Evolutionary conservation across 1,140 invertebrate species (phyloP), one percentile per base, ranked within the genome.

Genomic region (Bombus picipes): DNA sequence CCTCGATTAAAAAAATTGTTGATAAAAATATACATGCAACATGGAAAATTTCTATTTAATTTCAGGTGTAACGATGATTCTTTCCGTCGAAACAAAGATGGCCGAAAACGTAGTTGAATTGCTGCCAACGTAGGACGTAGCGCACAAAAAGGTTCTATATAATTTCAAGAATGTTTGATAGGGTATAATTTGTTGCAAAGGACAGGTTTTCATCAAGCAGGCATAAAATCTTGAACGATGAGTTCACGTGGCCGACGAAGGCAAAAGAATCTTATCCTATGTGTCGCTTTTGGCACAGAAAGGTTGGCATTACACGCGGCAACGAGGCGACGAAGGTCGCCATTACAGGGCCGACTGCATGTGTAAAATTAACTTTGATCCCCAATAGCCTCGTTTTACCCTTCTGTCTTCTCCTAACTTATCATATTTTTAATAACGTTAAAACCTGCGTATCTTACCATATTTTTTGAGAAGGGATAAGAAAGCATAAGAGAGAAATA

Each of bases 301-400:
- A 85, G 83, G 77, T 85, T 85, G 83, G 83, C 83, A 85, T 68
- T 81, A 75, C 70, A 57, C 79, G 59, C 71, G 47, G 70, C 78
- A 81, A 81, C 70, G 84, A 37, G 28, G 70, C 84, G 79, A 68
- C 84, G 84, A 85, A 85, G 84, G 84, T 81, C 83, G 83, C 47
- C 78, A 81, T 85, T 78, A 71, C 66, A 72, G 83, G 39, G 75
- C 77, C 77, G 76, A 39, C 76, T 73, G 78, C 39, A 43, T 59
- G 84, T 73, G 71, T 85, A 85, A 85, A 85, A 85, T 85, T 85
- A 85, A 85, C 84, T 81, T 65, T 85, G 57, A 85, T 85, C 83
- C 83, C 77, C 77, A 80, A 72, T 39, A 80, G 18, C 83, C 77
- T 85, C 77, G 57, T 72, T 68, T 68, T 59, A 85, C 39, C 77